Conservation (phyloP, 2,113 vertebrate genomes). For the Apteryx mantelli region DNA sequence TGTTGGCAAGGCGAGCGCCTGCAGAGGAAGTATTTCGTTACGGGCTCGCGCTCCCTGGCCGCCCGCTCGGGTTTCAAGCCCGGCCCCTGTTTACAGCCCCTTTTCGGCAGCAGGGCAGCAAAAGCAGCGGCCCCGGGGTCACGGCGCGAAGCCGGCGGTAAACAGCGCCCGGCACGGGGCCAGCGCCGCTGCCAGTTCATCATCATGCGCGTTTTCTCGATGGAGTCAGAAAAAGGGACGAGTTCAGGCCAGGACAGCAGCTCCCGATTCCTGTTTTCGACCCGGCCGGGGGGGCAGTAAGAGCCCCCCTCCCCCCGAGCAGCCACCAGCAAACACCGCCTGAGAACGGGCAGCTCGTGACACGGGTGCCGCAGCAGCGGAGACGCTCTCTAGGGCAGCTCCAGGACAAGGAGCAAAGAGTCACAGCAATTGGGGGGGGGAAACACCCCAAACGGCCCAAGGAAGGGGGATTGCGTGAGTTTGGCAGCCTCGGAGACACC, state of each 20-base stretch:
- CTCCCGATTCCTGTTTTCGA: fast-evolving
- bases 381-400: not conserved
- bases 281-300: fast-evolving
- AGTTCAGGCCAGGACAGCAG: not conserved
- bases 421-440: not conserved
- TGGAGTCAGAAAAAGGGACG: not conserved
- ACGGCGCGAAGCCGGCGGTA: not conserved
- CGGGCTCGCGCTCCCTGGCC: no score
- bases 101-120: not conserved
- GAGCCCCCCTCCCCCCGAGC: not conserved
- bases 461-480: fast-evolving
- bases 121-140: not conserved
- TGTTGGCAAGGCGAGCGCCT: no score
- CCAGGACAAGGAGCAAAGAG: not conserved
- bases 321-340: not conserved
- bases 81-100: not conserved
- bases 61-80: not conserved
- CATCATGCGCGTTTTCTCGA: not conserved
- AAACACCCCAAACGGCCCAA: not conserved
- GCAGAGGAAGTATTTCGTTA: no score
- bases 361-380: not conserved
- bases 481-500: no score
- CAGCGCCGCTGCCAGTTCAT: not conserved
- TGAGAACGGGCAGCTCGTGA: not conserved
- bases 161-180: not conserved